phyloP scores from a whole-genome alignment of 2,113 vertebrate genomes.

The Varanus komodoensis region DNA sequence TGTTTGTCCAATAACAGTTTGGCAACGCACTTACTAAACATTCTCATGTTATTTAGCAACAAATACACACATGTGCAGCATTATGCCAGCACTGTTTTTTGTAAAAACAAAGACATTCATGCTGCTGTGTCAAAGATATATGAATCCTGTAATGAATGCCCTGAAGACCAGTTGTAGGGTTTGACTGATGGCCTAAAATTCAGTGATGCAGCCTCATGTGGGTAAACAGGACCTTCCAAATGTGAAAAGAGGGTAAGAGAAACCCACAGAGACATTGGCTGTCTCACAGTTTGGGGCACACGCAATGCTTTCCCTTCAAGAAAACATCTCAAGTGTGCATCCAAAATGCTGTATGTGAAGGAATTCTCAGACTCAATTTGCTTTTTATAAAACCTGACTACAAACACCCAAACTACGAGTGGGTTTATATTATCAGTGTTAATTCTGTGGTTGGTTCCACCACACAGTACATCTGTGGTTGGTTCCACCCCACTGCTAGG shows the following conservation, averaged over 20 bases:
- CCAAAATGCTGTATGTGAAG: too few relatives aligned
- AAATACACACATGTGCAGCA: background rate
- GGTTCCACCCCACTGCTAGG: background rate
- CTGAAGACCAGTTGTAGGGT: background rate
- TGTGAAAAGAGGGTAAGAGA: background rate
- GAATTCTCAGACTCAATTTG: background rate
- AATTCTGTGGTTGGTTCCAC: background rate
- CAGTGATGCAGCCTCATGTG: background rate
- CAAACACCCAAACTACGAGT: background rate
- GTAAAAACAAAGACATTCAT: background rate
- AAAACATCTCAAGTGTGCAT: background rate
- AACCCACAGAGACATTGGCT: background rate
- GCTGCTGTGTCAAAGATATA: background rate
- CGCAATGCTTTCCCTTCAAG: background rate
- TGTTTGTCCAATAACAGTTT: background rate
- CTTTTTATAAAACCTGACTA: background rate
- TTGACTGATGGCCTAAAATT: background rate
- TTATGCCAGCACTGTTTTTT: background rate
- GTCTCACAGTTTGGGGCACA: background rate
- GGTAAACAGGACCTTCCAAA: background rate
- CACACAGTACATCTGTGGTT: background rate
- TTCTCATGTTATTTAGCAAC: conserved; percentile 26
- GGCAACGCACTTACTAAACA: conserved; percentile 24
- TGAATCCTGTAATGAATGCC: background rate
- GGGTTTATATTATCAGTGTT: background rate